These are phyloP conservation scores for Reticulitermes lucifugus DNA, from an alignment of 2,888 invertebrate species.

Conservation along the genomic window DNA sequence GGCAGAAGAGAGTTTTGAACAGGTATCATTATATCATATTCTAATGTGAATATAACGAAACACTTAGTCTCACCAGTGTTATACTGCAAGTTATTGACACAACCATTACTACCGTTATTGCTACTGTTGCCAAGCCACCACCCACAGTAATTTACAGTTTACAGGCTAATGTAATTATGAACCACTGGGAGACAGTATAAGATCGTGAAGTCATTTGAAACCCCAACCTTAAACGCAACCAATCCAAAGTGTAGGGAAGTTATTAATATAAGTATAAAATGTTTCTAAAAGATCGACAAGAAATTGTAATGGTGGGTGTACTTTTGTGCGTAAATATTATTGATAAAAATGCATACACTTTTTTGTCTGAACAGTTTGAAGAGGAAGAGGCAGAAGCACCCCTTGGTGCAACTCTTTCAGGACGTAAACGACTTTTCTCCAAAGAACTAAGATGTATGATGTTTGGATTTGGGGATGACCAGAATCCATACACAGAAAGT, in stretches of 20 bases:
- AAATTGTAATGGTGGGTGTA: too few species aligned
- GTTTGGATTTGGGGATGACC: constrained; percentile 99
- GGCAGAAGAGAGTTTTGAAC: constrained; percentile 59
- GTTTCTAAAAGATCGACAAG: too few species aligned
- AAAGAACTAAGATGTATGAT: constrained; percentile 98
- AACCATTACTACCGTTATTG: too few species aligned
- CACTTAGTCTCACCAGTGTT: background rate
- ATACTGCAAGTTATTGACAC: too few species aligned
- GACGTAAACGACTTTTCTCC: constrained; percentile 87
- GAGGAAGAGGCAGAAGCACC: constrained; percentile 78
- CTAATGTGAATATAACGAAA: background rate
- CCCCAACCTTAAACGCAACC: too few species aligned
- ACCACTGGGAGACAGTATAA: too few species aligned
- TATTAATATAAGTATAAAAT: too few species aligned
- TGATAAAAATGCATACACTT: constrained; percentile 1
- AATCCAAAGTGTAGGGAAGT: too few species aligned
- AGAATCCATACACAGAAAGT: constrained; percentile 98
- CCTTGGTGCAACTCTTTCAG: constrained; percentile 75
- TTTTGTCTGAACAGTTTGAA: constrained; percentile 64
- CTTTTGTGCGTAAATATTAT: background rate
- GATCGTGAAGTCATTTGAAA: too few species aligned
- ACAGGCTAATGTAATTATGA: too few species aligned
- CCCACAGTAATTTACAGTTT: too few species aligned
- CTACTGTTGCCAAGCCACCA: too few species aligned
- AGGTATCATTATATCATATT: constrained; percentile 54